Conservation (phyloP, 2,888 invertebrate genomes). For the Gastrophysa polygoni region DNA sequence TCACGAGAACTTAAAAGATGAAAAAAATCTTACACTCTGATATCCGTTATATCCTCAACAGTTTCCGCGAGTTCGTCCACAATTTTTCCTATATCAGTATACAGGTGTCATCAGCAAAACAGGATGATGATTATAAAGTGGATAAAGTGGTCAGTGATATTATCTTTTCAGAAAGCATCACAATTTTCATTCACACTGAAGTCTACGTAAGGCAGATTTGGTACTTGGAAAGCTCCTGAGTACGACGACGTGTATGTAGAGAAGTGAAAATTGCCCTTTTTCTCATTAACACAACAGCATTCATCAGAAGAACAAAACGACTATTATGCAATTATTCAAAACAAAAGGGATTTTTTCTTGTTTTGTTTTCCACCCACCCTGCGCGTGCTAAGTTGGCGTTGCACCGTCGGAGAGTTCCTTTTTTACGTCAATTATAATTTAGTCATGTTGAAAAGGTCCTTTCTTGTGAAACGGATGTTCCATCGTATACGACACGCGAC, state of each 20-base stretch:
- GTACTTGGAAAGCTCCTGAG: too few relatives aligned
- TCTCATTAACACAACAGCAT: not conserved
- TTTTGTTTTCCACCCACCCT: constrained; percentile 45
- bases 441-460: constrained; percentile 31
- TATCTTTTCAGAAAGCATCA: too few relatives aligned
- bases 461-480: constrained; percentile 36
- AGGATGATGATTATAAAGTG: too few relatives aligned
- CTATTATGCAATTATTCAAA: constrained; percentile 45
- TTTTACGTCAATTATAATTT: constrained; percentile 43
- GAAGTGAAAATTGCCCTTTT: not conserved
- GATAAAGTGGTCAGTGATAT: too few relatives aligned
- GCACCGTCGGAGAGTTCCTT: constrained; percentile 38
- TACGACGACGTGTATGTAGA: not conserved
- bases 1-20: too few relatives aligned
- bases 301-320: constrained; percentile 44
- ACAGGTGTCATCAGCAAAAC: too few relatives aligned
- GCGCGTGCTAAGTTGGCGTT: constrained; percentile 45
- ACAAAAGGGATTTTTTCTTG: constrained; percentile 32
- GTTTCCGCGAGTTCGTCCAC: too few relatives aligned
- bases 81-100: too few relatives aligned
- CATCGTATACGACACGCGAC: constrained; percentile 40
- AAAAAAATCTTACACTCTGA: too few relatives aligned
- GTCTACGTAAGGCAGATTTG: too few relatives aligned
- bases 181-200: too few relatives aligned
- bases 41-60: too few relatives aligned